Percentiles rank a stretch among this genome's conserved stretches.
phyloP scores from a whole-genome alignment of 1,140 invertebrate genomes.

The Drosophila pandora region DNA sequence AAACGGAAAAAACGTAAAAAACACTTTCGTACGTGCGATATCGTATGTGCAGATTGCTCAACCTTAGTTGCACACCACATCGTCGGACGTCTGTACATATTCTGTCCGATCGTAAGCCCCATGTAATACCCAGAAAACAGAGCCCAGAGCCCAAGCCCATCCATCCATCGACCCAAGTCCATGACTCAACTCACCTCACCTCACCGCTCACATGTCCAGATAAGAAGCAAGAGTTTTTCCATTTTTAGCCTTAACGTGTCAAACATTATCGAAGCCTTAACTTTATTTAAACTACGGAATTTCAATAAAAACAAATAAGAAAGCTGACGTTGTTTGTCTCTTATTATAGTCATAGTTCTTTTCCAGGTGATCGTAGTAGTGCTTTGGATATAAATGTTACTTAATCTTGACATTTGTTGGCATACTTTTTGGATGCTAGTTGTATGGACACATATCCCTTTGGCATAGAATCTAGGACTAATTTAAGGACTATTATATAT shows the following conservation, averaged over 20 bases:
- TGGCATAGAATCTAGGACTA: too few relatives aligned
- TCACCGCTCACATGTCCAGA: conserved; percentile 34
- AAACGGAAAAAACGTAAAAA: conserved; percentile 1
- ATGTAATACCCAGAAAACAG: conserved; percentile 10
- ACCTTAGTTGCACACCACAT: conserved; percentile 12
- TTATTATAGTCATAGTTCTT: neutral
- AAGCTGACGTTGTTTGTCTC: conserved; percentile 15
- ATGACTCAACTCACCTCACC: conserved; percentile 33
- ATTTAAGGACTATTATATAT: too few relatives aligned
- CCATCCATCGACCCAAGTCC: conserved; percentile 25
- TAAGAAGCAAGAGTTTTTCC: conserved; percentile 66
- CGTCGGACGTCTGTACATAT: conserved; percentile 42
- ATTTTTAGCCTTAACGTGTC: conserved; percentile 73
- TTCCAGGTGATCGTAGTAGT: neutral
- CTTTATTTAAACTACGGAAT: conserved; percentile 72
- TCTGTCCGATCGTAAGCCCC: conserved; percentile 38
- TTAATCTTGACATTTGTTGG: neutral
- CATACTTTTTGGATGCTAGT: conserved; percentile 11
- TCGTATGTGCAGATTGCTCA: conserved; percentile 40
- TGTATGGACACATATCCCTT: too few relatives aligned
- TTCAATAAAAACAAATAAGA: conserved; percentile 74
- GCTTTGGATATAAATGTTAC: neutral
- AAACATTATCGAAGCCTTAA: conserved; percentile 79
- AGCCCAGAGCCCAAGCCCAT: neutral
- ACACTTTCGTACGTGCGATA: conserved; percentile 34